Conservation (phyloP, 2,113 vertebrate species). For the Megalops atlanticus region DNA sequence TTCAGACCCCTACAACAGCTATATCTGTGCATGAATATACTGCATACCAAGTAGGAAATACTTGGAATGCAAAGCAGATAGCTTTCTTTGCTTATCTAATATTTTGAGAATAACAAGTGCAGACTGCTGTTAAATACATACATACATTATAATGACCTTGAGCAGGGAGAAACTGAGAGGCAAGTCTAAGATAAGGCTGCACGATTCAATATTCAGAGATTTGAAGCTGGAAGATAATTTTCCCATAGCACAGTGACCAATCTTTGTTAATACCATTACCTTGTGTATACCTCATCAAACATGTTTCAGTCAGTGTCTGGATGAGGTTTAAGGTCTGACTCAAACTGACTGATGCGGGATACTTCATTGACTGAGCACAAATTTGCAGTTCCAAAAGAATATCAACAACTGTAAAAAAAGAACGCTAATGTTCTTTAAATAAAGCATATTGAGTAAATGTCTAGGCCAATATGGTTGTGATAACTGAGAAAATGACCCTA, state of each 20-base stretch:
- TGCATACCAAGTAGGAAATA: conserved; percentile 8
- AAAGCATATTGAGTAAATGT: not conserved
- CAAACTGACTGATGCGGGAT: conserved; percentile 27
- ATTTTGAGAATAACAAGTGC: conserved; percentile 50
- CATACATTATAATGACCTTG: conserved; percentile 44
- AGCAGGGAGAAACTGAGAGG: conserved; percentile 1
- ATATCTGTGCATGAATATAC: conserved; percentile 13
- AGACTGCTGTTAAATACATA: conserved; percentile 43
- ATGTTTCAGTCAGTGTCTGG: conserved; percentile 34
- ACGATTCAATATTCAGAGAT: conserved; percentile 20
- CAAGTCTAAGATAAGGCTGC: conserved; percentile 18
- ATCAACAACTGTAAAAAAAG: not conserved
- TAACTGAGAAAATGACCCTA: not conserved
- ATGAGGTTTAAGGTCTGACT: conserved; percentile 34
- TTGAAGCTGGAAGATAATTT: conserved; percentile 26
- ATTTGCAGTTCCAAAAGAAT: not conserved
- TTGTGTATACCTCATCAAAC: conserved; percentile 38
- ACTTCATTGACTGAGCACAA: conserved; percentile 28
- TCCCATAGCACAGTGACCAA: conserved; percentile 22
- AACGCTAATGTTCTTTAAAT: not conserved
- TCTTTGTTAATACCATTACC: conserved; percentile 33
- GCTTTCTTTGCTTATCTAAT: conserved; percentile 29
- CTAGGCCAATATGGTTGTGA: not conserved
- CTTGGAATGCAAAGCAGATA: conserved; percentile 36
- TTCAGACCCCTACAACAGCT: not conserved